Evolutionary conservation across 2,113 vertebrate species (phyloP), one percentile per base, ranked within the genome.

Genomic region (Varanus komodoensis): DNA sequence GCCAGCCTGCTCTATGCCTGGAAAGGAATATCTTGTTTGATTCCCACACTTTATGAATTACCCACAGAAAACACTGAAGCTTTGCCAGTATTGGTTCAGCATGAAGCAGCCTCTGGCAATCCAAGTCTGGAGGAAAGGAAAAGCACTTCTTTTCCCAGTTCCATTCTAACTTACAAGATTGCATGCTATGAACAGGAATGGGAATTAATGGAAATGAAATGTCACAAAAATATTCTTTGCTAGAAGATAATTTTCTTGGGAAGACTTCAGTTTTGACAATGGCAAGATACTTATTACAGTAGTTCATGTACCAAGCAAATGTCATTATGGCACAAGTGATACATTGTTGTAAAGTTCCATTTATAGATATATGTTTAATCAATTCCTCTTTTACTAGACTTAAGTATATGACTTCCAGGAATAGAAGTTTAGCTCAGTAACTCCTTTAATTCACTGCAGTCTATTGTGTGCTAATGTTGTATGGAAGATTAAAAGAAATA

Each of bases 401-500:
- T 82, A 83, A 89, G 80, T 64, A 48, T 64, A 84, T 48, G 38
- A 64, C 57, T 84, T n/a, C 21, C 61, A n/a, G 19, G 61, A 88
- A 69, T 5, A 69, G 19, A 69, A 52, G 61, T 88, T 88, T 69
- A 81, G 67, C 67, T 50, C 32, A 69, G 64, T 81, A 81, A 68
- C 48, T 38, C 21, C 48, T 54, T 67, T 68, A 27, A 54, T 69
- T 88, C 48, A 52, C 64, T 80, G 29, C 8, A 52, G 8, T 15
- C 32, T 32, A 8, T 83, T 61, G 27, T 83, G 34, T 61, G 8
- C 34, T 75, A 84, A 48, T 34, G 64, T 8, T 67, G 32, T 48
- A 84, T 25, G 54, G 82, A 73, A 38, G 34, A 73, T 61, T 81
- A 64, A 89, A 88, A 89, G 5, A 84, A 88, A 83, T 84, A 48